A percentile compares a stretch with the other conserved stretches of the same genome.
These are phyloP conservation scores for Rachycentron canadum DNA, from an alignment of 2,797 vertebrate species.

Conservation along the genomic window DNA sequence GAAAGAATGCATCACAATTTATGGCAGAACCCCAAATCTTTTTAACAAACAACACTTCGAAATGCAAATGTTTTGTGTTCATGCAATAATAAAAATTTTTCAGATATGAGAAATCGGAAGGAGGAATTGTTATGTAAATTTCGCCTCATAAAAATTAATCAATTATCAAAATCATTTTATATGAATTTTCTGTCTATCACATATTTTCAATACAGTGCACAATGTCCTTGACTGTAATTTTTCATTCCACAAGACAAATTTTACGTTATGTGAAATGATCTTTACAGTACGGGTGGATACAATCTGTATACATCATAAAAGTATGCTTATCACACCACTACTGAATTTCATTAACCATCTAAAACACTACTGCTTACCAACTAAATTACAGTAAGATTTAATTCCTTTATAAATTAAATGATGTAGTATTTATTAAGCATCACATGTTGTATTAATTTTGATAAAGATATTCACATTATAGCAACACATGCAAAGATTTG, in stretches of 20 bases:
- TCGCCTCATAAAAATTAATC: not conserved
- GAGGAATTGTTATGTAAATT: not conserved
- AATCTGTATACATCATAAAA: not conserved
- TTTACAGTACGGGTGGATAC: not conserved
- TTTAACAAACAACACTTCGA: not conserved
- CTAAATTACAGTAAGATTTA: not conserved
- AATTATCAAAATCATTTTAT: not conserved
- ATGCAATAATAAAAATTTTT: not conserved
- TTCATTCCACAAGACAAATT: slow-evolving; percentile 5
- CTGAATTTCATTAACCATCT: not conserved
- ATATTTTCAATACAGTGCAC: not conserved
- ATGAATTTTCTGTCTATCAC: not conserved
- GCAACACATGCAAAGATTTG: slow-evolving; percentile 10
- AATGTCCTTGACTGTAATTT: not conserved
- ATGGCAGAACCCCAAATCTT: too few relatives aligned
- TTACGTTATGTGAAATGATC: not conserved
- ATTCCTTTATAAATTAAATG: not conserved
- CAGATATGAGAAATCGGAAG: not conserved
- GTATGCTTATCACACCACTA: not conserved
- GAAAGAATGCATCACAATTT: not conserved
- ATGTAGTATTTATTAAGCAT: not conserved
- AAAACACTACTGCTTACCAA: not conserved
- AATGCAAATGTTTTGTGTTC: not conserved
- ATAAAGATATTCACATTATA: not conserved
- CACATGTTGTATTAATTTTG: not conserved